phyloP scores from a whole-genome alignment of 2,888 invertebrate genomes.

The Deilephila elpenor region DNA sequence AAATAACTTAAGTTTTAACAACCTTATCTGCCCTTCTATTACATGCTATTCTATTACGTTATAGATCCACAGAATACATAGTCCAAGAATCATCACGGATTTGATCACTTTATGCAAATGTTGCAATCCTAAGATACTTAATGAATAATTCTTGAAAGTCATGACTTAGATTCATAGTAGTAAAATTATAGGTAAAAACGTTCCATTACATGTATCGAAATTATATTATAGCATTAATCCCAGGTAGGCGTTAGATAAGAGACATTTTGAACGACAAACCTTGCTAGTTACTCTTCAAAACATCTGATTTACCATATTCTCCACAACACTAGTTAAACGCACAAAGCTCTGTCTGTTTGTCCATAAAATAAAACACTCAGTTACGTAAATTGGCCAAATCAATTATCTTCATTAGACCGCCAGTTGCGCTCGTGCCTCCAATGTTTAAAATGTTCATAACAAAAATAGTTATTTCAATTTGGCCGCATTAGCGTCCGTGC shows the following conservation, averaged over 20 bases:
- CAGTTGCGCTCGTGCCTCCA: slow-evolving; percentile 56
- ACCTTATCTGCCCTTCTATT: too few species aligned
- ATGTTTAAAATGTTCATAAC: slow-evolving; percentile 63
- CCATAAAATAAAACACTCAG: slow-evolving; percentile 45
- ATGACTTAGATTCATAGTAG: too few species aligned
- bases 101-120: too few species aligned
- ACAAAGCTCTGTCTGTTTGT: slow-evolving; percentile 35
- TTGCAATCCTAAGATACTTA: too few species aligned
- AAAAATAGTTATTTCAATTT: slow-evolving; percentile 72
- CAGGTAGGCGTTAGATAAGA: background rate
- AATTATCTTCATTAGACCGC: slow-evolving; percentile 62
- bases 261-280: background rate
- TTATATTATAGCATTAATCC: too few species aligned
- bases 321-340: slow-evolving; percentile 22
- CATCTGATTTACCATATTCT: background rate
- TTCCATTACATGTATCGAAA: too few species aligned
- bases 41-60: too few species aligned
- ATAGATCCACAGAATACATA: too few species aligned
- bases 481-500: slow-evolving; percentile 56
- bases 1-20: background rate
- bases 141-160: too few species aligned
- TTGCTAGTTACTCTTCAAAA: background rate
- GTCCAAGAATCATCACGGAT: too few species aligned
- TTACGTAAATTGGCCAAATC: slow-evolving; percentile 63
- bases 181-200: too few species aligned